Conservation (phyloP, 2,797 vertebrate species). For the Scleropages formosus region DNA sequence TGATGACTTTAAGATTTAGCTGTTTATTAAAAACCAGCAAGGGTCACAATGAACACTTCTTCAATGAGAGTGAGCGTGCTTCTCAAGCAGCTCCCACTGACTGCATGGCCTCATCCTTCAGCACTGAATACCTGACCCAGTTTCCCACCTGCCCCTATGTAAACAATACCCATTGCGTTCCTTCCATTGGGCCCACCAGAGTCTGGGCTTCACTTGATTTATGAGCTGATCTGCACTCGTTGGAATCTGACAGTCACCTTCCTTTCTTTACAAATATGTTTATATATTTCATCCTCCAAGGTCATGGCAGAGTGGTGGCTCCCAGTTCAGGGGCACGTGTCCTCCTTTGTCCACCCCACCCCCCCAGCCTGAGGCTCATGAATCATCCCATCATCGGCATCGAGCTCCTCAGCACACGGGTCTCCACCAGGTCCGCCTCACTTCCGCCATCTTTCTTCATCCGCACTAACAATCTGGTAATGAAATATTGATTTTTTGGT, state of each 20-base stretch:
- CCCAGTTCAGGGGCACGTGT: slow-evolving; percentile 70
- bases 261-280: slow-evolving; percentile 71
- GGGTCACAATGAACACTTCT: too few relatives aligned
- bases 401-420: slow-evolving; percentile 86
- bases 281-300: slow-evolving; percentile 75
- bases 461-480: slow-evolving; percentile 99
- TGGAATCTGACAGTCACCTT: slow-evolving; percentile 87
- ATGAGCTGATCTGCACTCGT: slow-evolving; percentile 79
- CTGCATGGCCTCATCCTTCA: slow-evolving; percentile 4
- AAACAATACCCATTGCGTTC: slow-evolving; percentile 40
- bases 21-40: too few relatives aligned
- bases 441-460: slow-evolving; percentile 99
- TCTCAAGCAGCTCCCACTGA: slow-evolving; percentile 16
- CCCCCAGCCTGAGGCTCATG: slow-evolving; percentile 81
- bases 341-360: slow-evolving; percentile 75
- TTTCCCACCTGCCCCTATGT: slow-evolving; percentile 31
- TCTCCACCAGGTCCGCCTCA: slow-evolving; percentile 83
- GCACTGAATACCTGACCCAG: too few relatives aligned
- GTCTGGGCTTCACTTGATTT: slow-evolving; percentile 69
- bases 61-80: too few relatives aligned
- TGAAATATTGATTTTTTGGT: slow-evolving; percentile 99
- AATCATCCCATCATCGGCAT: slow-evolving; percentile 97
- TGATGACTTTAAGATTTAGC: too few relatives aligned
- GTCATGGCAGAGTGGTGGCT: slow-evolving; percentile 80
- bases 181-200: slow-evolving; percentile 44